These are phyloP conservation scores for Nannoperca australis DNA, from an alignment of 2,797 vertebrate species.

Conservation along the genomic window DNA sequence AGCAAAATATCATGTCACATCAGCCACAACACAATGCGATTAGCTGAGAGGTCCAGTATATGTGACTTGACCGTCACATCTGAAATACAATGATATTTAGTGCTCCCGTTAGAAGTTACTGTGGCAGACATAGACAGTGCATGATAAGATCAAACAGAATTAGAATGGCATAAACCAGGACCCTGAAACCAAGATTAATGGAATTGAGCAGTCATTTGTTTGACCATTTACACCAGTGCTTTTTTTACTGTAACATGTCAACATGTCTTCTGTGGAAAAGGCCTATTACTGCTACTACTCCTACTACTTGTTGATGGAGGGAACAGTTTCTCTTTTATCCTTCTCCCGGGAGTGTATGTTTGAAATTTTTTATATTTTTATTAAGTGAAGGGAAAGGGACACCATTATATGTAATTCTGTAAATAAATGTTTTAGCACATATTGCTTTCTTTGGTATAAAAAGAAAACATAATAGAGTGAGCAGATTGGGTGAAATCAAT, in stretches of 20 bases:
- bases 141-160: slow-evolving; percentile 10
- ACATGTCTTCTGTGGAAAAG: background rate
- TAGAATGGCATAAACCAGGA: slow-evolving; percentile 2
- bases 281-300: too few relatives aligned
- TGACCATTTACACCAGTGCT: background rate
- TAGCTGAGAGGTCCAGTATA: slow-evolving; percentile 57
- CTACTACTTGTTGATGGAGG: too few relatives aligned
- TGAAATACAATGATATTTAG: slow-evolving; percentile 38
- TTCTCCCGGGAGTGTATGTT: background rate
- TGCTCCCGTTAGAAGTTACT: slow-evolving; percentile 16
- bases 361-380: too few relatives aligned
- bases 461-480: background rate
- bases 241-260: background rate
- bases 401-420: background rate
- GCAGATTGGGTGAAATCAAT: background rate
- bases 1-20: slow-evolving; percentile 66
- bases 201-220: background rate
- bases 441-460: background rate
- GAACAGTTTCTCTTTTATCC: background rate
- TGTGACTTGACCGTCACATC: slow-evolving; percentile 51
- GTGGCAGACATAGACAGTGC: background rate
- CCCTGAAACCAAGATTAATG: too few relatives aligned
- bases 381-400: too few relatives aligned
- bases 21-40: slow-evolving; percentile 58
- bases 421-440: background rate